Evolutionary conservation across 2,113 vertebrate species (phyloP).

Genomic region (Trinectes maculatus): DNA sequence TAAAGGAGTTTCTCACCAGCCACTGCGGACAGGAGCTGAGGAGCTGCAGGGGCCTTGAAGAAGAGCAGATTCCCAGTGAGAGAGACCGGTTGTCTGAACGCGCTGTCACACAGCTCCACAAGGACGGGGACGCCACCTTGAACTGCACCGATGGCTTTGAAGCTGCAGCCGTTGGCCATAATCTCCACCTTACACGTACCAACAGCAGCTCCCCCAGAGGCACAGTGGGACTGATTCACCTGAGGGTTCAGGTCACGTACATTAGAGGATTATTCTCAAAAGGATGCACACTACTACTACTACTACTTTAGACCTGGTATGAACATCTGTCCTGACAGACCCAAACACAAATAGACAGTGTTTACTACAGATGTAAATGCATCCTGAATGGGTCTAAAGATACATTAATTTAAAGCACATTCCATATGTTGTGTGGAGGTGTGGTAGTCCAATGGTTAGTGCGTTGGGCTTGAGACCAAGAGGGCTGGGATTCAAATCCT

Average conservation of each 20-base stretch:
- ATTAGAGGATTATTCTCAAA: neutral
- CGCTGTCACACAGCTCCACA: slow-evolving; percentile 79
- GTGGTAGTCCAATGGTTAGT: too few relatives aligned
- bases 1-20: slow-evolving; percentile 85
- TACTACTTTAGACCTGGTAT: too few relatives aligned
- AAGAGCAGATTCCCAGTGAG: slow-evolving; percentile 86
- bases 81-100: slow-evolving; percentile 85
- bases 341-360: too few relatives aligned
- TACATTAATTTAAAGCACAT: too few relatives aligned
- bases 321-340: too few relatives aligned
- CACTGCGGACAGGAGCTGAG: slow-evolving; percentile 78
- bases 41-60: slow-evolving; percentile 79
- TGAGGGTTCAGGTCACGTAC: slow-evolving; percentile 26
- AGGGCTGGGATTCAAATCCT: too few relatives aligned
- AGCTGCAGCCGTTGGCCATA: slow-evolving; percentile 65
- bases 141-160: slow-evolving; percentile 79
- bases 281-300: neutral
- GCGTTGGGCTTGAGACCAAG: too few relatives aligned
- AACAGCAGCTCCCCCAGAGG: slow-evolving; percentile 1
- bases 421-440: too few relatives aligned
- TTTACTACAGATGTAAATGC: too few relatives aligned
- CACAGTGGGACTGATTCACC: slow-evolving; percentile 69
- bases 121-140: slow-evolving; percentile 86
- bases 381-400: too few relatives aligned
- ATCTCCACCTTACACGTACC: slow-evolving; percentile 71